These are phyloP conservation scores for Euthynnus affinis DNA, from an alignment of 2,797 vertebrate genomes.

Conservation along the genomic window DNA sequence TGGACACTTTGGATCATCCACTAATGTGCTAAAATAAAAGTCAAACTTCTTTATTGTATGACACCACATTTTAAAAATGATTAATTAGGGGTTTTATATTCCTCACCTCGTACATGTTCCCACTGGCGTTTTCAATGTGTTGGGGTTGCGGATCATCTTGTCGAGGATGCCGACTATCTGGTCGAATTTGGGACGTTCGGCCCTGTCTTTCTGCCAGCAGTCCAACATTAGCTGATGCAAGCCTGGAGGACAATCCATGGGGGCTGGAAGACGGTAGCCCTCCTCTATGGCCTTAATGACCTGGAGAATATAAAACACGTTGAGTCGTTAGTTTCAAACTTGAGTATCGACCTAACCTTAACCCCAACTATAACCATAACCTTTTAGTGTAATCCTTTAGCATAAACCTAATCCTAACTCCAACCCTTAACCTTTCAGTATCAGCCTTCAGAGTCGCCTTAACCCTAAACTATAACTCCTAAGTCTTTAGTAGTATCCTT, in stretches of 20 bases:
- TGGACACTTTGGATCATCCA: slow-evolving; percentile 70
- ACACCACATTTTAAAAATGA: slow-evolving; percentile 20
- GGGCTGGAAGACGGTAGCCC: slow-evolving; percentile 97
- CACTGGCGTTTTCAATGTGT: slow-evolving; percentile 96
- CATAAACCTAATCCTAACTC: neutral
- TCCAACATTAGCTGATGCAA: slow-evolving; percentile 99
- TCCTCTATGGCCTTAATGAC: slow-evolving; percentile 99
- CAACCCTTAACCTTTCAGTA: neutral
- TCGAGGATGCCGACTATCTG: slow-evolving; percentile 98
- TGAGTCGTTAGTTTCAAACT: slow-evolving; percentile 20
- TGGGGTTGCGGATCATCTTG: slow-evolving; percentile 99
- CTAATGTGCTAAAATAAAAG: slow-evolving; percentile 71
- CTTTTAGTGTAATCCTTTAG: neutral
- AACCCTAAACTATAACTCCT: neutral
- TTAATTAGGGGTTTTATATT: neutral
- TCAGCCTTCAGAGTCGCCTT: too few species aligned
- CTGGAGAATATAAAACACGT: slow-evolving; percentile 76
- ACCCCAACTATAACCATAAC: neutral
- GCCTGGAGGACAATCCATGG: slow-evolving; percentile 98
- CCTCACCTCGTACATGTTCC: slow-evolving; percentile 96
- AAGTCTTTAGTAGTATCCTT: neutral
- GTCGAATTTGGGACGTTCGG: slow-evolving; percentile 97
- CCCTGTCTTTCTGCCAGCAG: slow-evolving; percentile 98
- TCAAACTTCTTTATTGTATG: slow-evolving; percentile 41
- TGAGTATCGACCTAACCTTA: neutral